Evolutionary conservation across 2,113 vertebrate species (phyloP).

Genomic region (Nothobranchius furzeri): DNA sequence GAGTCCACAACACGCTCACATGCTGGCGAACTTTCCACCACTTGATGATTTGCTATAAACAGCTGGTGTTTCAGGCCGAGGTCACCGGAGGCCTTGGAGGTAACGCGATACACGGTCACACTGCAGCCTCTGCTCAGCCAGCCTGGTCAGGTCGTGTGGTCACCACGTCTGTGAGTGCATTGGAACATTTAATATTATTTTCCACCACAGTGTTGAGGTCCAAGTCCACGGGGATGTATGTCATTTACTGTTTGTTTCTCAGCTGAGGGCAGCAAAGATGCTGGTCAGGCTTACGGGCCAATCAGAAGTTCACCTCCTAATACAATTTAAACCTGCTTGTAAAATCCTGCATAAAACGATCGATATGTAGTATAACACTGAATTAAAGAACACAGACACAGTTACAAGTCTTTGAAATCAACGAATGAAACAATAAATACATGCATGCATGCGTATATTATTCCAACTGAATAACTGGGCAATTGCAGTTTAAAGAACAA

Average conservation of each 20-base stretch:
- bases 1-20: background rate
- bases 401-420: too few relatives aligned
- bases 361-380: too few relatives aligned
- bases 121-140: background rate
- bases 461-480: too few relatives aligned
- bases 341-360: too few relatives aligned
- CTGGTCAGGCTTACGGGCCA: background rate
- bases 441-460: too few relatives aligned
- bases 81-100: conserved; percentile 31
- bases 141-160: conserved; percentile 1
- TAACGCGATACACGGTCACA: conserved; percentile 43
- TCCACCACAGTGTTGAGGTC: conserved; percentile 38
- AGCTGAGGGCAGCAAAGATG: background rate
- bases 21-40: conserved; percentile 18
- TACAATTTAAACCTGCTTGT: background rate
- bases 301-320: conserved; percentile 12
- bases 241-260: conserved; percentile 48
- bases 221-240: conserved; percentile 53
- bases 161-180: conserved; percentile 1
- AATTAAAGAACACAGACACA: too few relatives aligned
- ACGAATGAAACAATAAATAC: too few relatives aligned
- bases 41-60: conserved; percentile 25
- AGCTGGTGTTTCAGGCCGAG: conserved; percentile 13
- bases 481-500: too few relatives aligned
- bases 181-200: conserved; percentile 37